phyloP scores from a whole-genome alignment of 1,140 invertebrate species.

The Proctacanthus coquilletti region DNA sequence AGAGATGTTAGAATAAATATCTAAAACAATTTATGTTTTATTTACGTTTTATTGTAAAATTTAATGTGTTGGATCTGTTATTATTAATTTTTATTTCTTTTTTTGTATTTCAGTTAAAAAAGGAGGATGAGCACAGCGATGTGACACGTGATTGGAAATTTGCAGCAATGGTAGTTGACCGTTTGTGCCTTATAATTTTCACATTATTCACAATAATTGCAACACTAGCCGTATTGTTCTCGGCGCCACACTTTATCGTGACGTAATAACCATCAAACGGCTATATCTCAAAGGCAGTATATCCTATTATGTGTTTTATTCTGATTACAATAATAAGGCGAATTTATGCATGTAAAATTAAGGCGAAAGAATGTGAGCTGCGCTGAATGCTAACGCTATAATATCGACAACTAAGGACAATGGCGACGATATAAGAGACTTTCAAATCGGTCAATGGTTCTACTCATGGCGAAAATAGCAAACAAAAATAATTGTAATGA shows the following conservation, averaged over 20 bases:
- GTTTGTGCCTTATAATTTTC: conserved; percentile 97
- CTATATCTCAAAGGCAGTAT: neutral
- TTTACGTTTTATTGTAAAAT: too few relatives aligned
- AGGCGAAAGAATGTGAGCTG: too few relatives aligned
- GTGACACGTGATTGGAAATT: conserved; percentile 97
- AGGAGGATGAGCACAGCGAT: conserved; percentile 74
- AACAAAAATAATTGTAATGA: too few relatives aligned
- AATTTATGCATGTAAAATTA: too few relatives aligned
- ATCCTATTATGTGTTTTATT: neutral
- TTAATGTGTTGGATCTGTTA: too few relatives aligned
- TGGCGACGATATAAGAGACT: too few relatives aligned
- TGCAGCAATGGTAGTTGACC: conserved; percentile 98
- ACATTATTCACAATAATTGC: conserved; percentile 94
- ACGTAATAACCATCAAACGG: conserved; percentile 5
- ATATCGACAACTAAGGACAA: too few relatives aligned
- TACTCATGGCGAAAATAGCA: too few relatives aligned
- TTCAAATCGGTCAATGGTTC: too few relatives aligned
- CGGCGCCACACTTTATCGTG: conserved; percentile 73
- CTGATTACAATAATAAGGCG: neutral
- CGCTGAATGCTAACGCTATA: too few relatives aligned
- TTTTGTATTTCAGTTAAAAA: conserved; percentile 48
- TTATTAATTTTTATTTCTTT: neutral
- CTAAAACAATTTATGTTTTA: too few relatives aligned
- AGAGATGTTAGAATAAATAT: too few relatives aligned
- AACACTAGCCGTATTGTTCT: conserved; percentile 87